Evolutionary conservation across 2,113 vertebrate genomes (phyloP).

Genomic region (cat (Felis catus)): F.catus_Fca126_mat1.0 CM031428.1:7666001-7666500

Average conservation of each 20-base stretch:
- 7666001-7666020: neutral
- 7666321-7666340: neutral
- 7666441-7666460: neutral
- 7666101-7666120: neutral
- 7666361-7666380: neutral
- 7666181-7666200: neutral
- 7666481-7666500: neutral
- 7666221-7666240: neutral
- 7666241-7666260: neutral
- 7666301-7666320: neutral
- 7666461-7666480: neutral
- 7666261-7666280: neutral
- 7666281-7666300: neutral
- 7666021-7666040: neutral
- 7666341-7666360: neutral
- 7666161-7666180: neutral
- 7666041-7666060: neutral
- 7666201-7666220: neutral
- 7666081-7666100: neutral
- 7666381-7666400: neutral
- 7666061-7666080: neutral
- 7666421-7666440: neutral
- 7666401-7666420: neutral
- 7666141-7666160: neutral
- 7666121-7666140: neutral